Evolutionary conservation across 2,888 invertebrate genomes (phyloP).

Genomic region (Meteorus cinctellus): DNA sequence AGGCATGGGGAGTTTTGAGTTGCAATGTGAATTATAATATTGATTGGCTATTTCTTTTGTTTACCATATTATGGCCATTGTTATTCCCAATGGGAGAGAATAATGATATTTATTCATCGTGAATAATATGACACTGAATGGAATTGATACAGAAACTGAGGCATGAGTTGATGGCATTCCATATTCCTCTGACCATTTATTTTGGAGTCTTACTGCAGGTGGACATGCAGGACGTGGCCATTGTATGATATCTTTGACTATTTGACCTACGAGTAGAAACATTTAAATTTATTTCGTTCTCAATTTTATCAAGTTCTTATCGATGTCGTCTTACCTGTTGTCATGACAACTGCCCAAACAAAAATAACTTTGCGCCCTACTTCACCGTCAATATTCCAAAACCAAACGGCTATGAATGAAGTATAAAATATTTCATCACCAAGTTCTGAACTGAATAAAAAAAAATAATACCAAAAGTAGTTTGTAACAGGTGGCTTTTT

Average conservation of each 20-base stretch:
- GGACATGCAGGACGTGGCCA: conserved; percentile 90
- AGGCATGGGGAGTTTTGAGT: no score
- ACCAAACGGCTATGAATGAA: conserved; percentile 93
- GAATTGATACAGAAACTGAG: conserved; percentile 91
- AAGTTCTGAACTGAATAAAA: conserved; percentile 87
- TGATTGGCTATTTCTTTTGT: neutral
- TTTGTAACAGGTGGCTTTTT: conserved; percentile 78
- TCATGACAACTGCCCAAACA: conserved; percentile 89
- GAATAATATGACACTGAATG: conserved; percentile 87
- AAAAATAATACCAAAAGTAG: conserved; percentile 89
- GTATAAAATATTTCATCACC: conserved; percentile 95
- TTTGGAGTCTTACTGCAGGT: conserved; percentile 88
- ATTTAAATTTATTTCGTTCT: conserved; percentile 14
- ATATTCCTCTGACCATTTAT: conserved; percentile 92
- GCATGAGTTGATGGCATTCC: conserved; percentile 97
- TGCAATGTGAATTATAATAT: no score
- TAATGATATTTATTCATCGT: conserved; percentile 88
- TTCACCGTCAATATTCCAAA: conserved; percentile 94
- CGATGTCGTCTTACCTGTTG: conserved; percentile 79
- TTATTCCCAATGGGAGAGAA: conserved; percentile 77
- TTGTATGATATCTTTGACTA: conserved; percentile 88
- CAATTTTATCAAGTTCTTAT: conserved; percentile 12
- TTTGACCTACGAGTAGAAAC: conserved; percentile 79
- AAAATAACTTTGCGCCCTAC: conserved; percentile 88
- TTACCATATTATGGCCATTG: conserved; percentile 79